Evolutionary conservation across 2,888 invertebrate species (phyloP), one percentile per base, ranked within the genome.

Genomic region (Glaucopsyche alexis): DNA sequence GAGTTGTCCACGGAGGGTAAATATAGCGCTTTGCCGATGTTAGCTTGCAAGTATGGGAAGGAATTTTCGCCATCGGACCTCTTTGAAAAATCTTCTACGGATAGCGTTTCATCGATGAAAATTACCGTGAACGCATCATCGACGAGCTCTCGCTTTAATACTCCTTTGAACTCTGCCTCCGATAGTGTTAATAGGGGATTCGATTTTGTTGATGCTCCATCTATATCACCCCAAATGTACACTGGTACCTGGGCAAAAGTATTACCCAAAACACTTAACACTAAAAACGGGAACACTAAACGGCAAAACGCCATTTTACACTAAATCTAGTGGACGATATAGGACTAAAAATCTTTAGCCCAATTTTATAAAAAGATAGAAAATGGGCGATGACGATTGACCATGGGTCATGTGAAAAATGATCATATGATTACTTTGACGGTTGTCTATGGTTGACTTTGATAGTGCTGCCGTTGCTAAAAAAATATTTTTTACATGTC

Each of bases 1-100:
- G 96, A 94, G 75, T 94, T 91, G 66, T 94, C 91, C 0, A 96
- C 96, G 29, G 94, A 93, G 9, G 95, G 94, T 72, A 95, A 86
- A 82, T 95, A 96, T 1, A 93, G 85, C 38, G 92, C 81, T 0
- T 85, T 79, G 0, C 78, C 78, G 14, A 90, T 81, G 45, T 89
- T 82, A 0, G 83, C 77, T 9, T 85, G 85, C 16, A 94, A 81
- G 78, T 87, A 91, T 1, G 91, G 86, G 77, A 86, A 93, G 0
- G 85, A 80, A 0, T 85, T 83, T n/a, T 85, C 79, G 5, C 91
- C 91, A 13, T 90, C 87, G 66, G 81, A 81, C 82, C 93, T 93
- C 74, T 85, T 83, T 6, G 93, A 93, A 72, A 95, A 91, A 85
- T 95, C 95, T 81, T 95, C 95, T 2, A 93, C 88, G 16, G 95